phyloP scores from a whole-genome alignment of 2,888 invertebrate species.

The Nudaria mundana region DNA sequence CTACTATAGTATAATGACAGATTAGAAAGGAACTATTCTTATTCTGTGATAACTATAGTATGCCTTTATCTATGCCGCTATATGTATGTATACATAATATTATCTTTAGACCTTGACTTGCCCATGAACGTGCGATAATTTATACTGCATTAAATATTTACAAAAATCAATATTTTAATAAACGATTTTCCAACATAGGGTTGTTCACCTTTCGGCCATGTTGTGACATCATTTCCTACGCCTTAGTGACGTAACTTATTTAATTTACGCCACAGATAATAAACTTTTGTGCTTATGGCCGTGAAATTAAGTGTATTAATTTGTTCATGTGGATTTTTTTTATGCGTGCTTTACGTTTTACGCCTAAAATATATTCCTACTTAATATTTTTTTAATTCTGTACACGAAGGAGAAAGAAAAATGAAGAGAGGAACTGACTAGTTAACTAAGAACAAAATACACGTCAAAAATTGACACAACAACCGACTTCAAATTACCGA shows the following conservation, averaged over 20 bases:
- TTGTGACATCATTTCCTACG: slow-evolving; percentile 31
- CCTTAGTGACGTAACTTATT: slow-evolving; percentile 28
- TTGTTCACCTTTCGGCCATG: slow-evolving; percentile 34
- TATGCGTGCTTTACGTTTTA: not conserved
- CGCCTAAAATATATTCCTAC: not conserved
- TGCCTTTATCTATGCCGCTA: too few relatives aligned
- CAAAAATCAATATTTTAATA: too few relatives aligned
- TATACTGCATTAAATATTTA: slow-evolving; percentile 3
- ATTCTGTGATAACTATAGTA: too few relatives aligned
- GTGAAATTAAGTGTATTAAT: slow-evolving; percentile 17
- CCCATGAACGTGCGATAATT: not conserved
- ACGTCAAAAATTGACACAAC: too few relatives aligned
- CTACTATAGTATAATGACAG: too few relatives aligned
- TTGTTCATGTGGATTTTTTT: slow-evolving; percentile 4
- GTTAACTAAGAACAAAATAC: too few relatives aligned
- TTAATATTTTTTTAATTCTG: not conserved
- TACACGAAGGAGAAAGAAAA: too few relatives aligned
- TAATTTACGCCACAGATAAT: slow-evolving; percentile 6
- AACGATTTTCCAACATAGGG: slow-evolving; percentile 10
- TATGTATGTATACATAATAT: too few relatives aligned
- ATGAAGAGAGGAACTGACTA: too few relatives aligned
- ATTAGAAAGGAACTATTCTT: too few relatives aligned
- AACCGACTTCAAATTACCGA: too few relatives aligned
- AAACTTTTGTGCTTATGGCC: slow-evolving; percentile 11
- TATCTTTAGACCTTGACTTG: not conserved